Evolutionary conservation across 2,888 invertebrate genomes (phyloP).

Genomic region (Tuberolachnus salignus): DNA sequence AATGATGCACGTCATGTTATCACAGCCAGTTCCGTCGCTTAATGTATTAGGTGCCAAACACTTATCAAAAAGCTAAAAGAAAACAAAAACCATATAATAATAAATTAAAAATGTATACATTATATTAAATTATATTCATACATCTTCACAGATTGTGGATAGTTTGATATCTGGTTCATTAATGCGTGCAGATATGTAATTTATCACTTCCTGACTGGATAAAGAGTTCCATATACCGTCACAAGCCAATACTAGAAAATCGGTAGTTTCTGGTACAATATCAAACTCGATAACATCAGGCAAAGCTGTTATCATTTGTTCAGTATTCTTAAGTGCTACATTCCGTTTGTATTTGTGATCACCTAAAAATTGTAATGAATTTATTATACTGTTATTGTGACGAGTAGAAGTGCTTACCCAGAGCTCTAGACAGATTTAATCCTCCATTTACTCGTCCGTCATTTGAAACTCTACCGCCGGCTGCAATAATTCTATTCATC

Average conservation of each 20-base stretch:
- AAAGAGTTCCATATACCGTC: slow-evolving; percentile 98
- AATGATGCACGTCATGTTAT: slow-evolving; percentile 98
- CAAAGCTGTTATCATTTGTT: slow-evolving; percentile 96
- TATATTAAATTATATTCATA: slow-evolving; percentile 63
- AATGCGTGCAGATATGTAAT: slow-evolving; percentile 80
- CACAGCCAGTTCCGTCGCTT: slow-evolving; percentile 97
- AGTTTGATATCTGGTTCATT: slow-evolving; percentile 67
- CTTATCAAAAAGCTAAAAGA: slow-evolving; percentile 85
- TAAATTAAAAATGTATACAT: not conserved
- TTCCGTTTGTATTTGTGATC: slow-evolving; percentile 96
- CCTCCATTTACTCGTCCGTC: slow-evolving; percentile 97
- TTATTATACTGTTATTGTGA: too few relatives aligned
- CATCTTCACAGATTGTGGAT: slow-evolving; percentile 93
- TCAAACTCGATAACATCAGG: slow-evolving; percentile 86
- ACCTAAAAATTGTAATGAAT: slow-evolving; percentile 64
- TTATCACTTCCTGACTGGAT: slow-evolving; percentile 93
- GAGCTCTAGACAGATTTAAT: slow-evolving; percentile 91
- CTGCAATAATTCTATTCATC: slow-evolving; percentile 80
- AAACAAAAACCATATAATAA: slow-evolving; percentile 10
- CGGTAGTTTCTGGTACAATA: slow-evolving; percentile 79
- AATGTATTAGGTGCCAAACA: slow-evolving; percentile 91
- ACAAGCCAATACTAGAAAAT: slow-evolving; percentile 90
- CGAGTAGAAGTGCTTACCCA: slow-evolving; percentile 65
- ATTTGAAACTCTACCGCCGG: slow-evolving; percentile 89
- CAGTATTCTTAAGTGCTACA: slow-evolving; percentile 74